phyloP scores from a whole-genome alignment of 2,797 vertebrate species.

The Agapornis canus region DNA sequence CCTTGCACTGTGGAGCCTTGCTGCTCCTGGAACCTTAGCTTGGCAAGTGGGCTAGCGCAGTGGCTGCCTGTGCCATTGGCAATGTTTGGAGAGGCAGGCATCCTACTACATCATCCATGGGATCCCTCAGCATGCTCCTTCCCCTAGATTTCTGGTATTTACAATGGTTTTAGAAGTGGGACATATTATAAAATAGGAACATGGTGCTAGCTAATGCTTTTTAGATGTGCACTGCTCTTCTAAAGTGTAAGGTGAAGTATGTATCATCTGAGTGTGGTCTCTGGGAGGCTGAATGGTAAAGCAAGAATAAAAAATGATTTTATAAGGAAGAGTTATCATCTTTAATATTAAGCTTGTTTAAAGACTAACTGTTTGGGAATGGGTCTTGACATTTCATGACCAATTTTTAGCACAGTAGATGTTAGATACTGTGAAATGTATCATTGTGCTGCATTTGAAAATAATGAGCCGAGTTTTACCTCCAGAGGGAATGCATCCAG shows the following conservation, averaged over 20 bases:
- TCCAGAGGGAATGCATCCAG: not conserved
- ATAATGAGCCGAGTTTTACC: not conserved
- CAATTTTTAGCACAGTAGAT: not conserved
- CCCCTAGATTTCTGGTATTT: not conserved
- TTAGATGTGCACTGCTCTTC: rapidly evolving
- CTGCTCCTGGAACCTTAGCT: not conserved
- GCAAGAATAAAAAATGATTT: not conserved
- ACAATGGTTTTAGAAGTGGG: not conserved
- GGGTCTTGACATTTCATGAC: not conserved
- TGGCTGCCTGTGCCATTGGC: rapidly evolving
- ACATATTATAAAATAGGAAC: rapidly evolving
- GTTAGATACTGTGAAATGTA: not conserved
- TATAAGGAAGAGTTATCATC: not conserved
- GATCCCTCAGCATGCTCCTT: not conserved
- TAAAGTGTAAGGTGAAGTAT: not conserved
- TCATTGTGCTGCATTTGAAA: not conserved
- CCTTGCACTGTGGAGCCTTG: too few relatives aligned
- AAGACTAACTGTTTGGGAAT: not conserved
- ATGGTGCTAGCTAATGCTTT: not conserved
- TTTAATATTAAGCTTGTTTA: not conserved
- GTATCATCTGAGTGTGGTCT: not conserved
- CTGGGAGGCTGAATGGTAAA: not conserved
- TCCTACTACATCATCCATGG: not conserved
- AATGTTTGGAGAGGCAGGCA: not conserved
- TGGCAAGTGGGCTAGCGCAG: not conserved